A percentile compares a stretch with the other conserved stretches of the same genome.
Evolutionary conservation across 2,113 vertebrate genomes (phyloP).

Genomic region (Eublepharis macularius): DNA sequence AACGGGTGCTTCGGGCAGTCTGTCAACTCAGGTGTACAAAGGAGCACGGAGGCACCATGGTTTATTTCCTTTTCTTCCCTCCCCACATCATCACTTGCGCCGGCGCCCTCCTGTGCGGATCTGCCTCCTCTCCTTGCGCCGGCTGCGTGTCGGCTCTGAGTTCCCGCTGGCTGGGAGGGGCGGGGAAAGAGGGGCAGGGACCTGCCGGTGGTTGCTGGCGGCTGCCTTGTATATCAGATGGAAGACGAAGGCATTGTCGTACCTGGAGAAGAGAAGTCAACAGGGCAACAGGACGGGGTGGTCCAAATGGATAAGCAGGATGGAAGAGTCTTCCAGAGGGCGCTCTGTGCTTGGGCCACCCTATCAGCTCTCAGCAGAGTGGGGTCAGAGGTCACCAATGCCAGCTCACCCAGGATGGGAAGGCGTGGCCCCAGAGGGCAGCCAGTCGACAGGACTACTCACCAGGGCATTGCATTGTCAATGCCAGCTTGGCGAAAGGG

Average conservation of each 20-base stretch:
- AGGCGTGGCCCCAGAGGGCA: not conserved
- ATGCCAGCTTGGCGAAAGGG: slow-evolving; percentile 67
- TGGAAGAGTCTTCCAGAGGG: too few species aligned
- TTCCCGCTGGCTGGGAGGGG: not conserved
- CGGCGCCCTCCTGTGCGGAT: slow-evolving; percentile 30
- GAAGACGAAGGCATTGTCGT: slow-evolving; percentile 69
- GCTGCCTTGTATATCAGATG: slow-evolving; percentile 65
- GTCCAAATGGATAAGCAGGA: too few species aligned
- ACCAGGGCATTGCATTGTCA: slow-evolving; percentile 74
- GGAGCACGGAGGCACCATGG: not conserved
- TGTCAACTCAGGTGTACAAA: not conserved
- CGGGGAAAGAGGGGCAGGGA: not conserved
- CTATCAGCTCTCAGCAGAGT: too few species aligned
- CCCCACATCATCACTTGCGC: slow-evolving; percentile 31
- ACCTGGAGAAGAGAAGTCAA: slow-evolving; percentile 40
- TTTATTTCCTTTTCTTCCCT: not conserved
- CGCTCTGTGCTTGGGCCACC: too few species aligned
- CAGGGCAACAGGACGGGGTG: too few species aligned
- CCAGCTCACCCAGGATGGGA: too few species aligned
- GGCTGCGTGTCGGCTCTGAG: slow-evolving; percentile 17
- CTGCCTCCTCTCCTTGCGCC: slow-evolving; percentile 53
- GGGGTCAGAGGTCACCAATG: not conserved
- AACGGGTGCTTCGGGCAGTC: not conserved
- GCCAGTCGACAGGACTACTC: not conserved
- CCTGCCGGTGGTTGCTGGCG: slow-evolving; percentile 7